phyloP scores from a whole-genome alignment of 2,797 vertebrate species.

The Sebastes oblongus region DNA sequence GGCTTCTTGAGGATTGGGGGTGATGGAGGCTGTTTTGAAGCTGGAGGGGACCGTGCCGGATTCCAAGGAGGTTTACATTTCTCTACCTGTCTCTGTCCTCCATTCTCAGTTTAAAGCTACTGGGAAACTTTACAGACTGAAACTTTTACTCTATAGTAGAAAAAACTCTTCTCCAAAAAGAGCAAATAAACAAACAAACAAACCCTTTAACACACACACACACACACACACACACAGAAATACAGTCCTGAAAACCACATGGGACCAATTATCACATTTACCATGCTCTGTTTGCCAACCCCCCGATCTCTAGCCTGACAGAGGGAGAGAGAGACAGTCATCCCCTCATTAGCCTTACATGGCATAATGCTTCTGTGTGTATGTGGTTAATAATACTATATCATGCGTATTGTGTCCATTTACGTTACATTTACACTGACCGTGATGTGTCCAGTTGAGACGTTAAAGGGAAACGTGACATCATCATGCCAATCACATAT shows the following conservation, averaged over 20 bases:
- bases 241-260: constrained; percentile 43
- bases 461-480: no score
- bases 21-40: no score
- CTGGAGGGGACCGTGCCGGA: no score
- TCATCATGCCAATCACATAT: no score
- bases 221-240: constrained; percentile 8
- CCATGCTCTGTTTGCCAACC: constrained; percentile 54
- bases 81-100: not conserved
- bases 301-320: constrained; percentile 48
- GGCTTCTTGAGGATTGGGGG: no score
- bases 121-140: not conserved
- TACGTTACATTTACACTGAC: no score
- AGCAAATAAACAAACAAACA: constrained; percentile 52
- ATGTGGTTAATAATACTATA: not conserved
- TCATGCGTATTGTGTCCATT: no score
- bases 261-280: constrained; percentile 79
- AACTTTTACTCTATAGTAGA: constrained; percentile 5
- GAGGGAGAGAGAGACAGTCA: constrained; percentile 31
- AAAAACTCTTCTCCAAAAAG: constrained; percentile 13
- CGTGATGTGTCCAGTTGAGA: no score
- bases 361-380: constrained; percentile 13
- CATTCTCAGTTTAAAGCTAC: not conserved
- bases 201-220: constrained; percentile 7
- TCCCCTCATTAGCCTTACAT: constrained; percentile 58
- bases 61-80: no score